Base-by-base conservation (phyloP, 2,888 invertebrate species). In the Sinhomidia bicolor region DNA sequence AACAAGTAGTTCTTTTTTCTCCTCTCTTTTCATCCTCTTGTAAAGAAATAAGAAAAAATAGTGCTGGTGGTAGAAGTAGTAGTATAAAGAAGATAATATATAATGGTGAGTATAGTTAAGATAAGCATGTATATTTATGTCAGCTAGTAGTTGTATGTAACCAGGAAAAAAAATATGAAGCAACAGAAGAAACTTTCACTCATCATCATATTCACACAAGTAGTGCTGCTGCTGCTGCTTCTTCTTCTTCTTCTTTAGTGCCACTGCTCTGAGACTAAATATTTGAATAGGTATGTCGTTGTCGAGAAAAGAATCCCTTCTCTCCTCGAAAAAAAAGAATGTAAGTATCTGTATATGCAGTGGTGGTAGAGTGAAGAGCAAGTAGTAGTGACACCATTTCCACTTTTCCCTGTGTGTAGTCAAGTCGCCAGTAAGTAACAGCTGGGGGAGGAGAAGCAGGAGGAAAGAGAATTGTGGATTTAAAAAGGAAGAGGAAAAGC, bases 161-260 rank as follows among this genome's bases (percentile, higher is more conserved):
- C n/a, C 41, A 62, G 62, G 29, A 36, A 9, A 32, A 36, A 32
- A 29, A n/a, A 65, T n/a, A n/a, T 65, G 65, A 65, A 65, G 65
- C 65, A 65, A 65, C 65, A 65, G 65, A 68, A 68, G 32, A 71
- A 71, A 71, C 41, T 71, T 71, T 71, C 68, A 71, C 41, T 71
- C 68, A 54, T 54, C 65, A 65, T 65, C 32, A 71, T 71, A 71
- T 71, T 71, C 41, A 68, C 41, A 68, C 68, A 23, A 57, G n/a
- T 51, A 51, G 36, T 51, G 57, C 6, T 57, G n/a, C 51, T 51
- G 51, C 51, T 51, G 51, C 17, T 51, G 51, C 17, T 51, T 12
- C 14, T n/a, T n/a, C 14, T 47, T 47, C 14, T 47, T 47, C 47
- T 47, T 17, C 57, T n/a, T 57, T 6, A 4, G 7, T 57, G 57